Conservation (phyloP, 2,113 vertebrate genomes). For the Cheirogaleus medius region DNA sequence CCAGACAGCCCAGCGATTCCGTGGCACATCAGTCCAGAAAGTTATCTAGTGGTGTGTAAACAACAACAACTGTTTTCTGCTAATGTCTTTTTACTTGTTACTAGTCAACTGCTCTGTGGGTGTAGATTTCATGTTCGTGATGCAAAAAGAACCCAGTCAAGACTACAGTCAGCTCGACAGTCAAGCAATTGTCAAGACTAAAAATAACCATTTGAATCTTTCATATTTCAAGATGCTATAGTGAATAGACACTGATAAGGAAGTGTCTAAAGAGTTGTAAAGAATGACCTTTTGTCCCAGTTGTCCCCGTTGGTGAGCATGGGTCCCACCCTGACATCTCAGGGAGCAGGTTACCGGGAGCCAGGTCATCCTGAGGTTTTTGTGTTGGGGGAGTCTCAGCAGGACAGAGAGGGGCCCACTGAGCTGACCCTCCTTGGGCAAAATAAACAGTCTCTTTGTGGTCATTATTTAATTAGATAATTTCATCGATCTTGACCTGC, state of each 20-base stretch:
- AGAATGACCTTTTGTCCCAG: not conserved
- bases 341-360: not conserved
- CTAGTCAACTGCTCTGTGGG: not conserved
- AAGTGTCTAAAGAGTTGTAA: not conserved
- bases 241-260: not conserved
- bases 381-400: not conserved
- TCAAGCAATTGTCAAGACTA: not conserved
- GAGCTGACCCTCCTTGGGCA: not conserved
- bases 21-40: not conserved
- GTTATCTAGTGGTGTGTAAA: not conserved
- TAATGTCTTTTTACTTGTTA: not conserved
- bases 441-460: constrained; percentile 24
- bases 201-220: not conserved
- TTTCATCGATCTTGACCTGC: not conserved
- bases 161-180: not conserved
- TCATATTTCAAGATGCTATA: not conserved
- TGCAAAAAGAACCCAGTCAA: not conserved
- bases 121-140: not conserved
- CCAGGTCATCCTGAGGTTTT: not conserved
- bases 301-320: fast-evolving
- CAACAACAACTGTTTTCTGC: not conserved
- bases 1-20: not conserved
- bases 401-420: not conserved
- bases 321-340: not conserved
- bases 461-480: constrained; percentile 34